Evolutionary conservation across 2,113 vertebrate species (phyloP).

Genomic region (Mellivora capensis): DNA sequence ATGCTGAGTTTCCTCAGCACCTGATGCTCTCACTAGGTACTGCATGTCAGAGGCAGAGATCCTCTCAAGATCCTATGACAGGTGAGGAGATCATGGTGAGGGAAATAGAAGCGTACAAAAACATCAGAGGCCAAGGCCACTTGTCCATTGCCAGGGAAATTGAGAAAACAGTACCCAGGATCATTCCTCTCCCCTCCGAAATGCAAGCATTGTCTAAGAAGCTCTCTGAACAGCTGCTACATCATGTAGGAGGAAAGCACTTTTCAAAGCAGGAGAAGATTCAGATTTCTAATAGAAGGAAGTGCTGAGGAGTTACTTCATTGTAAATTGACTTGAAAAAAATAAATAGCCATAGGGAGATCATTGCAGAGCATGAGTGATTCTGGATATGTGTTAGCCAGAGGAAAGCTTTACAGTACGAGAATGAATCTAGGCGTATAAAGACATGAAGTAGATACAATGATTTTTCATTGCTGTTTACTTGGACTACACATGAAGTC

Average conservation of each 20-base stretch:
- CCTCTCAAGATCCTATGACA: conserved; percentile 47
- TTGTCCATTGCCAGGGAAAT: conserved; percentile 5
- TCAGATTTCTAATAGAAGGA: background rate
- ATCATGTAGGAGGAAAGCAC: background rate
- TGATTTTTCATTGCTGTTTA: background rate
- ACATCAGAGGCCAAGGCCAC: background rate
- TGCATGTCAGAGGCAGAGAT: conserved; percentile 18
- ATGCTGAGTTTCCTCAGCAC: background rate
- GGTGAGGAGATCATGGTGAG: rapidly evolving
- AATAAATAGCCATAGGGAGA: background rate
- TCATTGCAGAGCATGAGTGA: background rate
- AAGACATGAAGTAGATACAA: background rate
- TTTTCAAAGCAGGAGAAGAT: background rate
- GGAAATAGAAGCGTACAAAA: background rate
- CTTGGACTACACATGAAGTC: background rate
- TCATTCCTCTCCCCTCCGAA: background rate
- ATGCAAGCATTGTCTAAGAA: background rate
- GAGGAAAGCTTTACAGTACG: background rate
- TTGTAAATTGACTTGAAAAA: background rate
- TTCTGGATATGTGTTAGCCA: background rate
- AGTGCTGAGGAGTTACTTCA: background rate
- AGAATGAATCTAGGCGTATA: background rate
- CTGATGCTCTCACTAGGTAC: background rate
- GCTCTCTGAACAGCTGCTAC: background rate
- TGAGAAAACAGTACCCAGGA: background rate